A percentile compares a stretch with the other conserved stretches of the same genome.
These are phyloP conservation scores for Drosophila setifemur DNA, from an alignment of 1,140 invertebrate species.

Conservation along the genomic window DNA sequence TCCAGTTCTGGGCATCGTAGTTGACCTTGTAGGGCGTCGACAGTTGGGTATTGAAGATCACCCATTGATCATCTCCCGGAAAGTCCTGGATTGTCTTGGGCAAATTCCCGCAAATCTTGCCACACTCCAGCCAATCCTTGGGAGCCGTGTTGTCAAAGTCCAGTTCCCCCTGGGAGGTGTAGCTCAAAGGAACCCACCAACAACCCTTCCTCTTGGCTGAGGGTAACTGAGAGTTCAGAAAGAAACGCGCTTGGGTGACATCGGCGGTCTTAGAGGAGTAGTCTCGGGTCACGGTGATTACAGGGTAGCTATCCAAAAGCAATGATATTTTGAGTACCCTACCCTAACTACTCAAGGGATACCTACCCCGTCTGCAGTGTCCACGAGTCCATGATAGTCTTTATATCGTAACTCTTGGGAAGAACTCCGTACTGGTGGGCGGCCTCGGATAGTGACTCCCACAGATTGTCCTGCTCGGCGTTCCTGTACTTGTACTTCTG, in stretches of 20 bases:
- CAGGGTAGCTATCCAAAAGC: constrained; percentile 9
- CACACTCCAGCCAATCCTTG: background rate
- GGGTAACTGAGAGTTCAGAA: background rate
- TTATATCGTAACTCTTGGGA: constrained; percentile 84
- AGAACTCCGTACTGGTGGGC: constrained; percentile 83
- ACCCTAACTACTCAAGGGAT: background rate
- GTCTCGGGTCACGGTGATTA: constrained; percentile 87
- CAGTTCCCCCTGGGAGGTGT: constrained; percentile 84
- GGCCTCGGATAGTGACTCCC: constrained; percentile 87
- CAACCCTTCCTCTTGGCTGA: background rate
- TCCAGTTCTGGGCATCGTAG: constrained; percentile 89
- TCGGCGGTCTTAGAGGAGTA: too few species aligned
- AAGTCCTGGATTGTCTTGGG: background rate
- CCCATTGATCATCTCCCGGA: constrained; percentile 83
- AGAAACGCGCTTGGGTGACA: too few species aligned
- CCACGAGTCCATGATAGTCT: constrained; percentile 91
- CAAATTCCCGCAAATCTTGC: too few species aligned
- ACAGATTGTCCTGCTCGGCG: constrained; percentile 92
- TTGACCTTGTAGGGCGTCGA: constrained; percentile 88
- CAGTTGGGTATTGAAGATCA: constrained; percentile 85
- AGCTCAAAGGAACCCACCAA: constrained; percentile 86
- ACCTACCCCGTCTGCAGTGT: constrained; percentile 87
- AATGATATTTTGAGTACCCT: background rate
- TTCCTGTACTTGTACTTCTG: constrained; percentile 85
- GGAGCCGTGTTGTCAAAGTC: constrained; percentile 84